Evolutionary conservation across 2,888 invertebrate genomes (phyloP), one percentile per base, ranked within the genome.

Genomic region (Nephrocerus scutellatus): DNA sequence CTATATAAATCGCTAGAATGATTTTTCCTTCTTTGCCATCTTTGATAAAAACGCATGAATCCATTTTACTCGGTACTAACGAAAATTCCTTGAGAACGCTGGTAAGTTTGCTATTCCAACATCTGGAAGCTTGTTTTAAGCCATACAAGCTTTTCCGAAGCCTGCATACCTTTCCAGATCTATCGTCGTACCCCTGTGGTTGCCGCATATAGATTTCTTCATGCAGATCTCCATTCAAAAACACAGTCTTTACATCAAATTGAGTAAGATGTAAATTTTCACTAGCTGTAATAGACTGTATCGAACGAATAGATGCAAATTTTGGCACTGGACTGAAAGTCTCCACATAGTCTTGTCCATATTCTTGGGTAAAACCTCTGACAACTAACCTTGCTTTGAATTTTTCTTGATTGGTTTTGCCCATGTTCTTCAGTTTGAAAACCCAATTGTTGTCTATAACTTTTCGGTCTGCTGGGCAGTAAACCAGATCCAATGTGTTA

Each of bases 321-420:
- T 43, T 49, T 6, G 47, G 54, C 2, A 60, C 57, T 10, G 60
- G 59, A 31, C 47, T 49, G 25, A 50, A 52, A 5, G 51, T 52
- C 48, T 54, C 52, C 5, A 38, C 13, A 39, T 47, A 53, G 24
- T 52, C 50, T 3, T 52, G 28, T 2, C 50, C 53, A 19, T 42
- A 41, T 35, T 45, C 31, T 38, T 52, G 49, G 4, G 41, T 44
- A 29, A 48, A 52, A 10, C 48, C 49, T 18, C 50, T 32, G 5
- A 36, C 46, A 12, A 48, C 46, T 12, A 50, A 28, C 18, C 47
- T 36, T 28, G 47, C 47, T 24, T 50, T 49, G 14, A 41, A 48
- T 2, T 38, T 18, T 23, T 39, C 30, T 13, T 38, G 10, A 13
- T 13, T 20, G n/a, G 33, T 36, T 12, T 38, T 19, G 3, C 37